Conservation (phyloP, 2,888 invertebrate species). For the Cataglyphis livida region DNA sequence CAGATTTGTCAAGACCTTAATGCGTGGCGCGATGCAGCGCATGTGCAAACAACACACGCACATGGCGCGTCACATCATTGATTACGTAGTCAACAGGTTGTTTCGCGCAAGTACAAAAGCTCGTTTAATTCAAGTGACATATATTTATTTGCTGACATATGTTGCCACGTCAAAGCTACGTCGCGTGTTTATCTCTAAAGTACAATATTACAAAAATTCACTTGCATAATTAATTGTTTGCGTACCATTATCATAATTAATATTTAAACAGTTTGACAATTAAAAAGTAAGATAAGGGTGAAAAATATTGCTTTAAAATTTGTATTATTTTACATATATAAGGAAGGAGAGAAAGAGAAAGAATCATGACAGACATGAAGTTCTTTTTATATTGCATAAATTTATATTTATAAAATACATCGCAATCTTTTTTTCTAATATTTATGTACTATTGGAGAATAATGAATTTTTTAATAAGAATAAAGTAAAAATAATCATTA, state of each 20-base stretch:
- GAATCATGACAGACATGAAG: too few relatives aligned
- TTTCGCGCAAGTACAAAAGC: conserved; percentile 41
- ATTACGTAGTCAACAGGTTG: conserved; percentile 59
- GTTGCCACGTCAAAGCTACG: not conserved
- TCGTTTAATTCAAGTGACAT: conserved; percentile 29
- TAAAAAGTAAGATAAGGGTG: not conserved
- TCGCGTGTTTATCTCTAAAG: not conserved
- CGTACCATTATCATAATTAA: not conserved
- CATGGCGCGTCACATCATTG: conserved; percentile 37
- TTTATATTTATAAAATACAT: not conserved
- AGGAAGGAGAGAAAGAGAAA: too few relatives aligned
- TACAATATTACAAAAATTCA: not conserved
- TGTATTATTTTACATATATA: not conserved
- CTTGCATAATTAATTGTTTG: not conserved
- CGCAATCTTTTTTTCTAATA: not conserved
- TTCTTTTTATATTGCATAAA: not conserved
- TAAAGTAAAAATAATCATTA: not conserved
- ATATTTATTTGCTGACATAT: not conserved
- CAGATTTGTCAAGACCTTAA: conserved; percentile 53
- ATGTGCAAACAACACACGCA: conserved; percentile 35
- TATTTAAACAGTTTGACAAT: not conserved
- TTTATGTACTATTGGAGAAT: not conserved
- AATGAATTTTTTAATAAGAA: not conserved
- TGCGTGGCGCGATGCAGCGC: conserved; percentile 34
- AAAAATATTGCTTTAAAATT: not conserved